Evolutionary conservation across 2,888 invertebrate genomes (phyloP).

Genomic region (Nymphalis polychloros): DNA sequence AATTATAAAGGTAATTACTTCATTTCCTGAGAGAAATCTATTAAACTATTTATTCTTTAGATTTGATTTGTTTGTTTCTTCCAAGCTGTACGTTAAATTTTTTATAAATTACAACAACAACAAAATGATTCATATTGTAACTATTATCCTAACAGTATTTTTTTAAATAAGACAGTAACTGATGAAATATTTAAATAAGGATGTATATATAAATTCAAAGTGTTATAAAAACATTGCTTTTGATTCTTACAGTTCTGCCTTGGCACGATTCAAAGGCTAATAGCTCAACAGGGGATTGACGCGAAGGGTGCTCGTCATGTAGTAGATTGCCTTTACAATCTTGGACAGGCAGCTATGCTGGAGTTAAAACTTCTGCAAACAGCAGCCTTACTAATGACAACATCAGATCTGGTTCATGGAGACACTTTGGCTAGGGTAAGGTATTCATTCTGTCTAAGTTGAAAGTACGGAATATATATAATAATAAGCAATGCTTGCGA

Average conservation of each 20-base stretch:
- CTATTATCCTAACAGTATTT: no score
- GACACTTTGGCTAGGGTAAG: conserved; percentile 95
- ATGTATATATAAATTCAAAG: no score
- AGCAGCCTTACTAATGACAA: conserved; percentile 95
- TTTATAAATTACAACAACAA: no score
- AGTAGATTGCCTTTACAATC: conserved; percentile 94
- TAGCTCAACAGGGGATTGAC: conserved; percentile 93
- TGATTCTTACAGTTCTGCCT: conserved; percentile 88
- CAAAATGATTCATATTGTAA: no score
- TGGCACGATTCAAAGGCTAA: conserved; percentile 95
- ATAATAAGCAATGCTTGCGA: no score
- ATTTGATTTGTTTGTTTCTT: no score
- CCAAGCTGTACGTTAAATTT: no score
- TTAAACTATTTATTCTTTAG: not conserved
- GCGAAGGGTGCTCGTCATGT: conserved; percentile 96
- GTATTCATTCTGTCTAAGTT: conserved; percentile 4
- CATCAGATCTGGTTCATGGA: conserved; percentile 97
- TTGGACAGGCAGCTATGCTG: conserved; percentile 96
- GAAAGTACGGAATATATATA: no score
- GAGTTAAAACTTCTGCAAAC: conserved; percentile 98
- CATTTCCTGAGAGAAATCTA: conserved; percentile 7
- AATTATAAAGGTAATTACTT: conserved; percentile 89
- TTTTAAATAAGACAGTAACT: no score
- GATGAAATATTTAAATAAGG: no score
- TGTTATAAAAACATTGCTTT: no score